These are phyloP conservation scores for Tetragnatha montana DNA, from an alignment of 2,888 invertebrate genomes.

Conservation along the genomic window DNA sequence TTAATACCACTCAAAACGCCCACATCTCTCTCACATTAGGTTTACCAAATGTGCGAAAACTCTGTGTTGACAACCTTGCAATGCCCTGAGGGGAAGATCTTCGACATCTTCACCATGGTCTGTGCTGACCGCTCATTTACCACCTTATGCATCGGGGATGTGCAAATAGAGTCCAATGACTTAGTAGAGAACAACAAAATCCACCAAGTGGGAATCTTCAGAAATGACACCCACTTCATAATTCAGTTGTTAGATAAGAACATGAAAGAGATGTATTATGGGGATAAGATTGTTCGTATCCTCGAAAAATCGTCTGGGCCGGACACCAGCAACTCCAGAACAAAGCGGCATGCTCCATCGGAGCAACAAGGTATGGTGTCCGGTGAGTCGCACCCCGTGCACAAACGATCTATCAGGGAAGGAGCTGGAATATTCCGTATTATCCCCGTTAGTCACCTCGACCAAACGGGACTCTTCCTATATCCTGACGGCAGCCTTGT, in stretches of 20 bases:
- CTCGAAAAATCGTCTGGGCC: too few species aligned
- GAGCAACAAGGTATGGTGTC: too few species aligned
- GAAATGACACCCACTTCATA: constrained; percentile 22
- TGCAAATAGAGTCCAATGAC: too few species aligned
- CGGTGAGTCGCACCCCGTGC: background rate
- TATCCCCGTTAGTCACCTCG: constrained; percentile 25
- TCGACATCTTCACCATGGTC: constrained; percentile 15
- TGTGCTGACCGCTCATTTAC: constrained; percentile 32
- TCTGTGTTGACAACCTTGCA: constrained; percentile 19
- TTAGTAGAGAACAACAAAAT: too few species aligned
- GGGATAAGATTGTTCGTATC: too few species aligned
- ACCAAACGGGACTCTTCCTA: too few species aligned
- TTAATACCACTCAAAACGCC: background rate
- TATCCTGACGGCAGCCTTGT: too few species aligned
- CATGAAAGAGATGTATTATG: too few species aligned
- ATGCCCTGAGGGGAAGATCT: constrained; percentile 46
- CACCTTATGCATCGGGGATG: constrained; percentile 29
- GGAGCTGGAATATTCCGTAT: background rate
- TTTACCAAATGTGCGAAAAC: constrained; percentile 47
- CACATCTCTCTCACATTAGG: constrained; percentile 7
- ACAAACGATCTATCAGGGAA: background rate
- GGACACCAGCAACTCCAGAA: too few species aligned
- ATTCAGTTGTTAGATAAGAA: too few species aligned
- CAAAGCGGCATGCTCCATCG: too few species aligned
- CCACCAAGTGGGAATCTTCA: background rate